phyloP scores from a whole-genome alignment of 2,888 invertebrate species.

The Chorisops tibialis region DNA sequence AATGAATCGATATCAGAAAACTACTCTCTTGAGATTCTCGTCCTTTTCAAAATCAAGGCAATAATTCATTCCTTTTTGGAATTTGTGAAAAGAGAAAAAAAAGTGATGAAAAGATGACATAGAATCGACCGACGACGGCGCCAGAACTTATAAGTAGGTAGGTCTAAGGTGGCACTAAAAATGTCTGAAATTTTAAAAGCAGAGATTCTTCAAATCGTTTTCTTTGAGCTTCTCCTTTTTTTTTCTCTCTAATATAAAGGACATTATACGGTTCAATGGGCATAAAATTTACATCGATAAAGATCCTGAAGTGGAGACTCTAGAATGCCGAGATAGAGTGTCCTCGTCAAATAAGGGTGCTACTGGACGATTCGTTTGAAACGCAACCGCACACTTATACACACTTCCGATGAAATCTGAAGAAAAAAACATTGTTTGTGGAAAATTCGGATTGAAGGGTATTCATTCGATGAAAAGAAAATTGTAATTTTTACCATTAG shows the following conservation, averaged over 20 bases:
- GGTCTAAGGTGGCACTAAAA: no score
- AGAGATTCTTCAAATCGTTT: no score
- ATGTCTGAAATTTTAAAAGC: no score
- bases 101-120: slow-evolving; percentile 3
- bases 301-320: slow-evolving; percentile 8
- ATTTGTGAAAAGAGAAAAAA: neutral
- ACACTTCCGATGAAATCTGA: neutral
- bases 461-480: neutral
- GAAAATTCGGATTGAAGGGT: neutral
- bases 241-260: slow-evolving; percentile 15
- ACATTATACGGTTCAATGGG: slow-evolving; percentile 29
- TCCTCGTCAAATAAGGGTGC: neutral
- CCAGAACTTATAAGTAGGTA: neutral
- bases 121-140: neutral
- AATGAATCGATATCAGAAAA: slow-evolving; percentile 17
- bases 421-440: no score
- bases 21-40: neutral
- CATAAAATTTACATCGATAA: slow-evolving; percentile 30
- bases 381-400: neutral
- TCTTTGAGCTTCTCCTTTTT: neutral
- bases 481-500: slow-evolving; percentile 1
- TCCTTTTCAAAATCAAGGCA: neutral
- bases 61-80: slow-evolving; percentile 10
- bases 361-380: neutral
- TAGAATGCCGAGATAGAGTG: no score